Evolutionary conservation across 1,140 invertebrate genomes (phyloP).

Genomic region (Grapholita molesta): DNA sequence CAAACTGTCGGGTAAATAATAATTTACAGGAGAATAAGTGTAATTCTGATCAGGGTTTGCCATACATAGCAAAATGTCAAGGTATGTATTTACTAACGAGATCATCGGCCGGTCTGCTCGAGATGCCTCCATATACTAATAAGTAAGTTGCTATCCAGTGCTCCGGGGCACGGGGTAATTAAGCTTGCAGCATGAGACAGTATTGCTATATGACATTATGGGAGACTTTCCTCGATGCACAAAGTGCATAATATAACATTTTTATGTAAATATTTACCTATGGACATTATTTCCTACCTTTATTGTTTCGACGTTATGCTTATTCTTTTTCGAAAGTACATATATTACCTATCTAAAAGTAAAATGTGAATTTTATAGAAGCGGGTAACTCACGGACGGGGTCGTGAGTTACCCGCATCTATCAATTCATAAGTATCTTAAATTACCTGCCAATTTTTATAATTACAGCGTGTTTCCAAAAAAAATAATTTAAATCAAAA

Average conservation of each 20-base stretch:
- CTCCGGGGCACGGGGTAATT: neutral
- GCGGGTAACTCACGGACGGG: too few relatives aligned
- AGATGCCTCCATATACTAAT: neutral
- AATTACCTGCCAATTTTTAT: too few relatives aligned
- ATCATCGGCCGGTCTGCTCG: neutral
- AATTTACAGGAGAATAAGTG: neutral
- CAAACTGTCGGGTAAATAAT: neutral
- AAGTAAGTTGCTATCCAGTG: neutral
- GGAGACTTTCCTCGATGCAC: neutral
- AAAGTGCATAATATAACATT: neutral
- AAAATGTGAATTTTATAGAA: too few relatives aligned
- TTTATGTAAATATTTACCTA: neutral
- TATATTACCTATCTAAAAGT: too few relatives aligned
- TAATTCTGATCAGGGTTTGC: neutral
- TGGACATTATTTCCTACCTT: too few relatives aligned
- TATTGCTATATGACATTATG: neutral
- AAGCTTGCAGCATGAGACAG: neutral
- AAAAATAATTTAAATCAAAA: too few relatives aligned
- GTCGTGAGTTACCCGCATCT: too few relatives aligned
- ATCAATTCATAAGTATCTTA: too few relatives aligned
- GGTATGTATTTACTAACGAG: neutral
- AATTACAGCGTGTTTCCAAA: too few relatives aligned
- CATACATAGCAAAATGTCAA: constrained; percentile 11
- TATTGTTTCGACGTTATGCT: too few relatives aligned
- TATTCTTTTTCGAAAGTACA: too few relatives aligned